A percentile compares a stretch with the other conserved stretches of the same genome.
Evolutionary conservation across 2,888 invertebrate species (phyloP).

Genomic region (Thereva nobilitata): DNA sequence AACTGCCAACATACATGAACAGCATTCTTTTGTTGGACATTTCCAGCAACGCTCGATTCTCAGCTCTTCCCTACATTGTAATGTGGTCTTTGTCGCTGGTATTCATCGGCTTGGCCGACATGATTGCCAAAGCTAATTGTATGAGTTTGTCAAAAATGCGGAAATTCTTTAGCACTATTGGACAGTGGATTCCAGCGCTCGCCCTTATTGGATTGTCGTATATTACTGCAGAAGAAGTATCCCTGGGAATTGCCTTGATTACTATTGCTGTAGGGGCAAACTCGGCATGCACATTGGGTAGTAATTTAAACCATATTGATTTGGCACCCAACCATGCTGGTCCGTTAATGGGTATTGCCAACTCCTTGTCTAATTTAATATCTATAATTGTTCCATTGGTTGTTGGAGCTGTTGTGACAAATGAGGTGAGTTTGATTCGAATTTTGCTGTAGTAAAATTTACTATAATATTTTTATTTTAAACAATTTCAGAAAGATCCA

Average conservation of each 20-base stretch:
- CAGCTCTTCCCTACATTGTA: constrained; percentile 61
- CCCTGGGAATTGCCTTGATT: constrained; percentile 60
- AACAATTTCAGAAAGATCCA: constrained; percentile 60
- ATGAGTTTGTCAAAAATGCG: constrained; percentile 51
- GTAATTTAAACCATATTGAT: constrained; percentile 63
- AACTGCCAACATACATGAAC: constrained; percentile 72
- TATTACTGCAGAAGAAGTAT: constrained; percentile 55
- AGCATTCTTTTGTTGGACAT: constrained; percentile 66
- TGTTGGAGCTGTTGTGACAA: constrained; percentile 60
- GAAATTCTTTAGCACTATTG: constrained; percentile 50
- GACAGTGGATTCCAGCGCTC: constrained; percentile 60
- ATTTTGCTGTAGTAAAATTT: background rate
- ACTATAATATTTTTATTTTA: background rate
- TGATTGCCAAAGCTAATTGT: constrained; percentile 52
- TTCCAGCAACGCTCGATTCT: constrained; percentile 60
- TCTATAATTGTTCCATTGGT: constrained; percentile 65
- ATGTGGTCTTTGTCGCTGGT: constrained; percentile 61
- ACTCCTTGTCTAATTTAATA: constrained; percentile 63
- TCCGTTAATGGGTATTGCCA: constrained; percentile 69
- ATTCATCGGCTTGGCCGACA: constrained; percentile 58
- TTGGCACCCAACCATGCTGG: constrained; percentile 69
- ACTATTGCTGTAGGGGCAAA: constrained; percentile 60
- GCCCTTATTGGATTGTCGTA: constrained; percentile 62
- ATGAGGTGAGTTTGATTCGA: constrained; percentile 49
- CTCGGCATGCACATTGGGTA: constrained; percentile 56